Evolutionary conservation across 2,113 vertebrate genomes (phyloP), one percentile per base, ranked within the genome.

Genomic region (Passer montanus): DNA sequence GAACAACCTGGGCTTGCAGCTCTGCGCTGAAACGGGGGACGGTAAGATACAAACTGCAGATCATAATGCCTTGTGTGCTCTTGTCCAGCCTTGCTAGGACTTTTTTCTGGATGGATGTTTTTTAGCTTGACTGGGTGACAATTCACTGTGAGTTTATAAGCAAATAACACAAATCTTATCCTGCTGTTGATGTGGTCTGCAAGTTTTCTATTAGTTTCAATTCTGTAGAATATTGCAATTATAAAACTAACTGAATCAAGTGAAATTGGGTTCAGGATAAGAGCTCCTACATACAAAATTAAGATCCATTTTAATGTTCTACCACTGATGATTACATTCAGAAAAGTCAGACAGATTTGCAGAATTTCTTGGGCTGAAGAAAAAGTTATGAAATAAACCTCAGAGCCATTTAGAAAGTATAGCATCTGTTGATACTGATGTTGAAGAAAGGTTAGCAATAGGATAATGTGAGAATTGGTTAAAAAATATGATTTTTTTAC

Each of bases 1-100:
- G 97, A 99, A 99, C 97, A 99, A 99, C 97, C 96, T 99, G 97
- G 99, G 99, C 43, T 98, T 99, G 91, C 99, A 99, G 74, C 99
- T 99, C 91, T 99, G 98, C 68, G 98, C 98, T 93, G 99, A 99
- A 97, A 99, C 98, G 4, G 97, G 84, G 82, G 99, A 99, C n/a
- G 99, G 99, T 99, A 99, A 98, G 99, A 52, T 23, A 1, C 0
- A 22, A 46, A 49, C 66, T 63, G 12, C 8, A 44, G 62, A 15
- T 70, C 33, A 5, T 35, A 58, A 39, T 0, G 7, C 11, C 2
- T 0, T n/a, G 5, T n/a, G 53, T 24, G 18, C 15, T 74, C 60
- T 27, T 77, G 37, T 46, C 47, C 13, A 37, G 24, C 62, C 27
- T 52, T 49, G 22, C 24, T 60, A 44, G 58, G 39, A 64, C 69